Conservation (phyloP, 2,797 vertebrate genomes). For the Tamandua tetradactyla region DNA sequence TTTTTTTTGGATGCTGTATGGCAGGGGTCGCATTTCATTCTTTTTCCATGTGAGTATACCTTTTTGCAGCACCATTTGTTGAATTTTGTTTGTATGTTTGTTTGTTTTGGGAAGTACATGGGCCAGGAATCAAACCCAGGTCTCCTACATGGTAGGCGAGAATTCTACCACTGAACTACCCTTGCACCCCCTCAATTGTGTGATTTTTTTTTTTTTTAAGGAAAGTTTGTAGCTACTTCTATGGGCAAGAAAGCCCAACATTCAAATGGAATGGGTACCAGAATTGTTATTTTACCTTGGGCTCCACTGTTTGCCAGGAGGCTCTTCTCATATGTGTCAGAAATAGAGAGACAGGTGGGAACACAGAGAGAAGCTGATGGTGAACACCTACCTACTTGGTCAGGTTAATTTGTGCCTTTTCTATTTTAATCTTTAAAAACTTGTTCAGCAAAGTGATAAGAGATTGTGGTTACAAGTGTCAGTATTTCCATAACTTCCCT, state of each 20-base stretch:
- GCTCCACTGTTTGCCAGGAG: rapidly evolving
- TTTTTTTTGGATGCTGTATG: no score
- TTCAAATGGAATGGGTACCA: not conserved
- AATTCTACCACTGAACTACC: no score
- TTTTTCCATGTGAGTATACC: no score
- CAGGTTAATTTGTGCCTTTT: not conserved
- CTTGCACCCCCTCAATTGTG: no score
- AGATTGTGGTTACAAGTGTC: not conserved
- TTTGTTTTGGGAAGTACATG: no score
- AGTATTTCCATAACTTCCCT: not conserved
- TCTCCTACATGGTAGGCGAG: no score
- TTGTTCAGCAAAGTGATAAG: not conserved
- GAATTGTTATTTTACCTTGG: not conserved
- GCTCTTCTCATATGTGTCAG: not conserved
- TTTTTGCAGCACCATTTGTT: no score
- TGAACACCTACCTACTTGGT: not conserved
- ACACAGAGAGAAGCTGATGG: rapidly evolving
- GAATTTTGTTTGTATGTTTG: no score
- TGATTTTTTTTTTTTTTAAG: no score
- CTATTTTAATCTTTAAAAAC: rapidly evolving
- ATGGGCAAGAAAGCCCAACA: not conserved
- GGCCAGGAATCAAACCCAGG: no score
- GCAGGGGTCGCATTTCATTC: no score
- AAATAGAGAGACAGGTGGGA: not conserved
- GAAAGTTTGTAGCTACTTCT: not conserved